phyloP scores from a whole-genome alignment of 2,888 invertebrate species.

The Blastobasis lacticolella region DNA sequence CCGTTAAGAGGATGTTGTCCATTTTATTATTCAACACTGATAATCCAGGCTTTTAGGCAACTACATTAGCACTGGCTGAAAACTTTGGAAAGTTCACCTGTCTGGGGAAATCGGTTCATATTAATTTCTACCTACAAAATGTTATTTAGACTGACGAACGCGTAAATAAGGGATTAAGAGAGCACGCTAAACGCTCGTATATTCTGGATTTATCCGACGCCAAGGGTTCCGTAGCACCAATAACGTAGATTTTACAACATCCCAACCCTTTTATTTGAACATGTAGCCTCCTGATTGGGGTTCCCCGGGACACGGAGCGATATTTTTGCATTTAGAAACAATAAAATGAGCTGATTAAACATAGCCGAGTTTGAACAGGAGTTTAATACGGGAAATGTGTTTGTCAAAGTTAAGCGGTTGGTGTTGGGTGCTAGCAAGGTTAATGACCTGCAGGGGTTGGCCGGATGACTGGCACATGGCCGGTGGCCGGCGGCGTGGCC shows the following conservation, averaged over 20 bases:
- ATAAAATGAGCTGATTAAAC: constrained; percentile 39
- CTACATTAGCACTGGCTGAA: constrained; percentile 24
- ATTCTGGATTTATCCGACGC: constrained; percentile 45
- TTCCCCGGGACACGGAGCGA: constrained; percentile 15
- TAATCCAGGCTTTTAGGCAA: constrained; percentile 42
- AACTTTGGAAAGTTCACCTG: constrained; percentile 39
- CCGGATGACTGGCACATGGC: too few species aligned
- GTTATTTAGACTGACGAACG: constrained; percentile 58
- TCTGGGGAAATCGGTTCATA: constrained; percentile 34
- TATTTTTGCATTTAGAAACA: constrained; percentile 45
- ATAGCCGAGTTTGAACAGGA: constrained; percentile 19
- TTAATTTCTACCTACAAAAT: constrained; percentile 39
- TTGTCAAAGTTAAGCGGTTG: constrained; percentile 15
- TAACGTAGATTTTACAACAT: constrained; percentile 28
- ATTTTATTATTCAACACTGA: constrained; percentile 35
- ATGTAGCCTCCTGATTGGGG: constrained; percentile 28
- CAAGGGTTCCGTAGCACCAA: constrained; percentile 20
- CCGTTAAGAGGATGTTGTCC: neutral
- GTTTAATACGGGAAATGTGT: constrained; percentile 24
- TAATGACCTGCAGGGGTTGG: constrained; percentile 23
- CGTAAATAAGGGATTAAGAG: constrained; percentile 55
- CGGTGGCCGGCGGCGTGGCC: too few species aligned
- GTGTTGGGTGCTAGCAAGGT: constrained; percentile 26
- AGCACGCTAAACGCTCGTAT: constrained; percentile 51
- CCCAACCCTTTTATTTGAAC: constrained; percentile 51